Percentiles rank a stretch among this genome's conserved stretches.
These are phyloP conservation scores for Achatina immaculata DNA, from an alignment of 1,140 invertebrate genomes.

Conservation along the genomic window DNA sequence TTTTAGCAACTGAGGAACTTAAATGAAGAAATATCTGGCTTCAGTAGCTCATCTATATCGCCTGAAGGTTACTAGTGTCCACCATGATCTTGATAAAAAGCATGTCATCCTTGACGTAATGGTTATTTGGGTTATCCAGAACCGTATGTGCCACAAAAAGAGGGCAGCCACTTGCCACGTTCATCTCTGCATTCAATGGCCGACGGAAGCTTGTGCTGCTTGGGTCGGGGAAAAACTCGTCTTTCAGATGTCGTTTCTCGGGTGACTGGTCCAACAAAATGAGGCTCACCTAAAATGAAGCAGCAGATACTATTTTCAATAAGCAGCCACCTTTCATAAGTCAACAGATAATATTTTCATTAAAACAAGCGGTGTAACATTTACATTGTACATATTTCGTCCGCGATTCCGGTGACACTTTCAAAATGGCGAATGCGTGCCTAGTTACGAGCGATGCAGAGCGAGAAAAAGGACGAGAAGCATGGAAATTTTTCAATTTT, in stretches of 20 bases:
- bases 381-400: too few species aligned
- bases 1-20: neutral
- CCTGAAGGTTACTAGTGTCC: constrained; percentile 33
- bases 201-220: constrained; percentile 56
- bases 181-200: constrained; percentile 61
- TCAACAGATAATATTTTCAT: too few species aligned
- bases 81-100: constrained; percentile 63
- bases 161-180: constrained; percentile 65
- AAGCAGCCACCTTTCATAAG: too few species aligned
- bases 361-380: too few species aligned
- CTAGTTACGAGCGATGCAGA: too few species aligned
- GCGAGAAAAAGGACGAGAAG: too few species aligned
- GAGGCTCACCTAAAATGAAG: constrained; percentile 63
- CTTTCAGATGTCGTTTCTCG: constrained; percentile 53
- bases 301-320: constrained; percentile 38
- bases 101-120: constrained; percentile 63
- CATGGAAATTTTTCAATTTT: too few species aligned
- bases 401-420: too few species aligned
- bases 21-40: neutral
- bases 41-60: constrained; percentile 7
- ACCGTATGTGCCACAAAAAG: constrained; percentile 55
- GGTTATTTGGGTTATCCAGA: constrained; percentile 49
- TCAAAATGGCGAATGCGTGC: too few species aligned
- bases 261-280: constrained; percentile 58
- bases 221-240: constrained; percentile 64